These are phyloP conservation scores for Cranoglanis bouderius DNA, from an alignment of 2,113 vertebrate genomes.

Conservation along the genomic window DNA sequence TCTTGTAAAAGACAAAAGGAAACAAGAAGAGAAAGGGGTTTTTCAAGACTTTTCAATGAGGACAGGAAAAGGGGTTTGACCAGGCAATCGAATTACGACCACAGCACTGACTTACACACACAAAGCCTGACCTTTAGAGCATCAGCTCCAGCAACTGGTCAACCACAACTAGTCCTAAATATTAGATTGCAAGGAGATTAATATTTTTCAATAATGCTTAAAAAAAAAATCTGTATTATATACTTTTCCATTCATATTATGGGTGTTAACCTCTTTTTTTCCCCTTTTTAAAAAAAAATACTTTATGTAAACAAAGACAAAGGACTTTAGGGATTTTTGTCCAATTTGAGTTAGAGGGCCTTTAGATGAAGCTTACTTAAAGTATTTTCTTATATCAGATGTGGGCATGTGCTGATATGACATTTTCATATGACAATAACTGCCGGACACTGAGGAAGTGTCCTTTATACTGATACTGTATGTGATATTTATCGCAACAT, in stretches of 20 bases:
- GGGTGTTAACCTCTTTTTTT: background rate
- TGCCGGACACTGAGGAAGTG: background rate
- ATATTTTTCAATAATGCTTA: slow-evolving; percentile 23
- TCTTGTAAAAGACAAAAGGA: slow-evolving; percentile 69
- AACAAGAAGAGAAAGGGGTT: slow-evolving; percentile 51
- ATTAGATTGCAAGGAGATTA: background rate
- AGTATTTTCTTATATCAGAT: background rate
- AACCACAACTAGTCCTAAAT: background rate
- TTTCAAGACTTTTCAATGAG: slow-evolving; percentile 59
- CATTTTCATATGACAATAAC: background rate
- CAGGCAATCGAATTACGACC: slow-evolving; percentile 47
- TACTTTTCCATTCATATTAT: background rate
- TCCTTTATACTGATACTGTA: background rate
- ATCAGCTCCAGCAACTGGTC: background rate
- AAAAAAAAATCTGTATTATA: slow-evolving; percentile 12
- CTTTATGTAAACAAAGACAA: background rate
- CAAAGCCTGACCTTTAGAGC: slow-evolving; percentile 20
- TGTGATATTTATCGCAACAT: background rate
- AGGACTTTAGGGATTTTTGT: background rate
- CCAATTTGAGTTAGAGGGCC: background rate
- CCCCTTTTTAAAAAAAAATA: background rate
- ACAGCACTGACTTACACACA: slow-evolving; percentile 27
- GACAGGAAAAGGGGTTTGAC: slow-evolving; percentile 53
- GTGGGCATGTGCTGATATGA: background rate
- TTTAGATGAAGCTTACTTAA: background rate